Evolutionary conservation across 2,888 invertebrate genomes (phyloP).

Genomic region (Cephus pygmeus): DNA sequence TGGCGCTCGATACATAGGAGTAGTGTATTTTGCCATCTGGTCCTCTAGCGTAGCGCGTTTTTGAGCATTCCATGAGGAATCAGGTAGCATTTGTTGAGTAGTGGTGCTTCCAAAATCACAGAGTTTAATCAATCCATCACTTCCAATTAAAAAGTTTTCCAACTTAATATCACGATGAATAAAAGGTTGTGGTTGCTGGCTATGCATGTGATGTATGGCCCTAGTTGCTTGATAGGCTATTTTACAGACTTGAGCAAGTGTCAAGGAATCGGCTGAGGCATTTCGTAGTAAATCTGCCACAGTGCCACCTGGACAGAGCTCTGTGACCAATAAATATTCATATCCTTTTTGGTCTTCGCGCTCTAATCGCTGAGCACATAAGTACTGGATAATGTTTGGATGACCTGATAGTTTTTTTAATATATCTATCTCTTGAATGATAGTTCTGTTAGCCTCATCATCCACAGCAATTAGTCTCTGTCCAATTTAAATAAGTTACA

Average conservation of each 20-base stretch:
- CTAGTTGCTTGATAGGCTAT: slow-evolving; percentile 92
- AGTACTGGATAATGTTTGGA: slow-evolving; percentile 90
- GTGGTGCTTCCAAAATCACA: slow-evolving; percentile 99
- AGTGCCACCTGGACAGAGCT: slow-evolving; percentile 85
- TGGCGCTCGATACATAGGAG: slow-evolving; percentile 97
- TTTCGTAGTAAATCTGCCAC: slow-evolving; percentile 56
- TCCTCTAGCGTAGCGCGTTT: slow-evolving; percentile 93
- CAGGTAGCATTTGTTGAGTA: slow-evolving; percentile 82
- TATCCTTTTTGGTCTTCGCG: slow-evolving; percentile 53
- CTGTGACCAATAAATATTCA: slow-evolving; percentile 92
- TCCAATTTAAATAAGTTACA: slow-evolving; percentile 15
- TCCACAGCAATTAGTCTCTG: slow-evolving; percentile 84
- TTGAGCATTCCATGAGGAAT: slow-evolving; percentile 91
- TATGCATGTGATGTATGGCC: slow-evolving; percentile 95
- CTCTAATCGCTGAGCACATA: slow-evolving; percentile 75
- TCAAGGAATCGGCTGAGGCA: slow-evolving; percentile 67
- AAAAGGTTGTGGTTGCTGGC: slow-evolving; percentile 85
- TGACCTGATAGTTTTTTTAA: slow-evolving; percentile 92
- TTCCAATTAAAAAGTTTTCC: slow-evolving; percentile 92
- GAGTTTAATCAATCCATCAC: slow-evolving; percentile 87
- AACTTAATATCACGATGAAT: slow-evolving; percentile 96
- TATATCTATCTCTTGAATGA: slow-evolving; percentile 85
- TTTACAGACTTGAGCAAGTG: slow-evolving; percentile 78
- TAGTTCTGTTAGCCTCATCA: slow-evolving; percentile 82
- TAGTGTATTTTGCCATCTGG: slow-evolving; percentile 85